These are phyloP conservation scores for Phyllotreta cruciferae DNA, from an alignment of 2,888 invertebrate species.

Conservation along the genomic window DNA sequence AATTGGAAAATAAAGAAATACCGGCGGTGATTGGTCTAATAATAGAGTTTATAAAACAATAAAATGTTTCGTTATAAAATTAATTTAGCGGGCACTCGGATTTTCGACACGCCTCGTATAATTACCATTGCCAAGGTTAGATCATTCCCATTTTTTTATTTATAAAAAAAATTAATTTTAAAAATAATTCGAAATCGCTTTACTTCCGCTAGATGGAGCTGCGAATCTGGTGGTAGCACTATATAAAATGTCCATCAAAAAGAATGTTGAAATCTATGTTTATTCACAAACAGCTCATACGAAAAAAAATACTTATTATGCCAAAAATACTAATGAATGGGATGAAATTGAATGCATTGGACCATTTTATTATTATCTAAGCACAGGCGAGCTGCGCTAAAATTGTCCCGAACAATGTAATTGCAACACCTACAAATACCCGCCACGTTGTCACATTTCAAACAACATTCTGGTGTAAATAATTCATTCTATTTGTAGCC, in stretches of 20 bases:
- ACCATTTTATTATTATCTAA: constrained; percentile 22
- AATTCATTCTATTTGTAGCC: background rate
- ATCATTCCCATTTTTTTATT: constrained; percentile 19
- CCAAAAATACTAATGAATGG: constrained; percentile 13
- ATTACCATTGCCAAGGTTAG: constrained; percentile 22
- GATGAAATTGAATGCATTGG: constrained; percentile 15
- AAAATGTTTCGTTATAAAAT: background rate
- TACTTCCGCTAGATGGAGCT: background rate
- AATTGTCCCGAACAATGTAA: constrained; percentile 25
- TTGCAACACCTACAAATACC: constrained; percentile 25
- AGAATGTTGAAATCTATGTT: background rate
- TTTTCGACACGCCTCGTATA: background rate
- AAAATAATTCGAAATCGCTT: background rate
- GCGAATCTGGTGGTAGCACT: background rate
- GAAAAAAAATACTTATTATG: background rate
- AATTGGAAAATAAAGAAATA: background rate
- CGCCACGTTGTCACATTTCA: constrained; percentile 4
- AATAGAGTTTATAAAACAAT: constrained; percentile 5
- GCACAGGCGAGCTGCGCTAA: constrained; percentile 21
- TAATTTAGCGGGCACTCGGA: background rate
- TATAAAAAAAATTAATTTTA: constrained; percentile 20
- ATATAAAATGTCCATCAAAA: background rate
- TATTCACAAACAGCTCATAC: no score
- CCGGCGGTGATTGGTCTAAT: background rate
- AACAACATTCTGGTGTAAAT: background rate